Evolutionary conservation across 2,888 invertebrate genomes (phyloP), one percentile per base, ranked within the genome.

Genomic region (Lottia scabra): DNA sequence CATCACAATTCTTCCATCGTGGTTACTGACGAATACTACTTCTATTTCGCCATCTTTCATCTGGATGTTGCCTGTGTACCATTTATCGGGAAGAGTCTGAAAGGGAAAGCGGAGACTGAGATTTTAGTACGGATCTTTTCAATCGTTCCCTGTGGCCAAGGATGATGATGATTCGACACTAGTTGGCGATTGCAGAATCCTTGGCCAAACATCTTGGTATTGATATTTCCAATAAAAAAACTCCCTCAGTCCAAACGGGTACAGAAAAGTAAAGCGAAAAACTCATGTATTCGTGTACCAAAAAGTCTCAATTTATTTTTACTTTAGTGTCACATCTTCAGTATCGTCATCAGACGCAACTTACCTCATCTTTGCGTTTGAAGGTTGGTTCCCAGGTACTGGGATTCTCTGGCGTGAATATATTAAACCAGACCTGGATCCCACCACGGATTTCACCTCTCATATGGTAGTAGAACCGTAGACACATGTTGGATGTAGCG

Each of bases 391-490:
- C 26, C 65, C 65, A 73, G 16, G 38, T 23, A 6, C 56, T 63
- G n/a, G 19, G 15, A 12, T 44, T 43, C 4, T 63, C 64, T 0
- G 15, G 19, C n/a, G 46, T 44, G 16, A 73, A 76, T 16, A 80
- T 74, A 44, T 77, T 66, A 10, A 76, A 71, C 30, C 73, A 68
- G 0, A 83, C 82, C 8, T 71, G 30, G 46, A 85, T 62, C 0
- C 80, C 81, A 8, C 76, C 64, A 1, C 65, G 64, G 8, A 80
- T 72, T 6, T 70, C 67, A 5, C 84, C 84, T 27, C 85, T 75
- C 56, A 83, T 77, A 73, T 85, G 83, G 71, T 85, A 85, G 43
- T 77, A 78, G 72, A 86, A 86, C n/a, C 84, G 78, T 10, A 85
- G 63, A 72, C 87, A 87, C 16, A 81, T 76, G 19, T 80, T 71